phyloP scores from a whole-genome alignment of 2,888 invertebrate species.

The Folsomia candida region DNA sequence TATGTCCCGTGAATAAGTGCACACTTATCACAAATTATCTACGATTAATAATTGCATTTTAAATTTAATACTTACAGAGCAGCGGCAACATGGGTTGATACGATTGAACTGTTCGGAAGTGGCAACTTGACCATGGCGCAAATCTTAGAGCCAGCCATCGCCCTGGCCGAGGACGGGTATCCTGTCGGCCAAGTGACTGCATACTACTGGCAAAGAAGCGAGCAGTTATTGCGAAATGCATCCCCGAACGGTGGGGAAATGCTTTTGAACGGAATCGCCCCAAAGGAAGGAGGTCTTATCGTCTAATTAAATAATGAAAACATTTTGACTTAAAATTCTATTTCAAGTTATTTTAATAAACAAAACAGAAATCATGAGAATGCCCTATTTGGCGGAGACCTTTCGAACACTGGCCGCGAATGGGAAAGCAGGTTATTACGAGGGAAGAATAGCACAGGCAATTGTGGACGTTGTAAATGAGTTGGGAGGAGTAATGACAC shows the following conservation, averaged over 20 bases:
- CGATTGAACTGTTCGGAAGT: conserved; percentile 40
- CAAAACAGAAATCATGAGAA: conserved; percentile 54
- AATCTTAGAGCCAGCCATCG: conserved; percentile 40
- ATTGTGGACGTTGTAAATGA: conserved; percentile 41
- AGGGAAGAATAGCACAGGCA: conserved; percentile 43
- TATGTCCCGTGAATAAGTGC: conserved; percentile 14
- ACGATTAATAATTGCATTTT: too few species aligned
- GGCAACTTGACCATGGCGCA: conserved; percentile 31
- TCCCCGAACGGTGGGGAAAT: conserved; percentile 52
- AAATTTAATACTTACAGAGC: conserved; percentile 29
- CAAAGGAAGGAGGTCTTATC: conserved; percentile 52
- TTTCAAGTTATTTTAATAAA: too few species aligned
- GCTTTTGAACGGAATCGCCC: conserved; percentile 53
- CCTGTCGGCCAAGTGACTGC: conserved; percentile 37
- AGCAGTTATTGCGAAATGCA: conserved; percentile 35
- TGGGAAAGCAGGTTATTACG: conserved; percentile 44
- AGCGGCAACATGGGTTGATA: conserved; percentile 45
- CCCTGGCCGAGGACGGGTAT: conserved; percentile 40
- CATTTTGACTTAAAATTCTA: too few species aligned
- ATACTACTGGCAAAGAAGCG: conserved; percentile 33
- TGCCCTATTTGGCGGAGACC: conserved; percentile 42
- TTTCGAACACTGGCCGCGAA: conserved; percentile 37
- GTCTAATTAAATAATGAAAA: too few species aligned
- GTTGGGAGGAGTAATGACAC: conserved; percentile 39
- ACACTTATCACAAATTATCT: not conserved